Evolutionary conservation across 1,140 invertebrate genomes (phyloP).

Genomic region (Drosophila parabipectinata): DNA sequence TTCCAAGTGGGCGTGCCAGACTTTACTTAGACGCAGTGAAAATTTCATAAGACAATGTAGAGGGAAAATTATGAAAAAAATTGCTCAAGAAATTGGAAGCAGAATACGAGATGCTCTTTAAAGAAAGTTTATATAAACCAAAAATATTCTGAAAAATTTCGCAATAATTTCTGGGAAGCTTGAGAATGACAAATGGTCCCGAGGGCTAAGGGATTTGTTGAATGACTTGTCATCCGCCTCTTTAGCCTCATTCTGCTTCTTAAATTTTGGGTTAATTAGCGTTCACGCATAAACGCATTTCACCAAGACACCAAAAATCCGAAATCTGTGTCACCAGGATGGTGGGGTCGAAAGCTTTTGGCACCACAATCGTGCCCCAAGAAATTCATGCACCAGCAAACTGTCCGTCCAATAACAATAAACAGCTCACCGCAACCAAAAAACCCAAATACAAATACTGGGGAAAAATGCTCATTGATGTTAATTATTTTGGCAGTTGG

Average conservation of each 20-base stretch:
- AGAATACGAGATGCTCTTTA: background rate
- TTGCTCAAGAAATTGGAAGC: background rate
- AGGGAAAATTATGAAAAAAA: slow-evolving; percentile 19
- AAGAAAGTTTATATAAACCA: slow-evolving; percentile 1
- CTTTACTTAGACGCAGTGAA: slow-evolving; percentile 26
- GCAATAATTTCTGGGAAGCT: background rate
- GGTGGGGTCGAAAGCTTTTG: slow-evolving; percentile 29
- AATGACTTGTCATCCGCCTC: slow-evolving; percentile 24
- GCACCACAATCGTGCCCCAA: slow-evolving; percentile 27
- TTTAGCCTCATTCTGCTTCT: slow-evolving; percentile 26
- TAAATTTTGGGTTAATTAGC: slow-evolving; percentile 50
- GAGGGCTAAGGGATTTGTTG: slow-evolving; percentile 4
- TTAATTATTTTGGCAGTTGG: slow-evolving; percentile 69
- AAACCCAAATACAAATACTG: slow-evolving; percentile 10
- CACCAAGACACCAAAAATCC: slow-evolving; percentile 17
- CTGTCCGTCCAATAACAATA: slow-evolving; percentile 45
- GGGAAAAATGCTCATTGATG: slow-evolving; percentile 45
- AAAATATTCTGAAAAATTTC: background rate
- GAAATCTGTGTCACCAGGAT: slow-evolving; percentile 35
- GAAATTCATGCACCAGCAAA: slow-evolving; percentile 24
- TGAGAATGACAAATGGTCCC: slow-evolving; percentile 30
- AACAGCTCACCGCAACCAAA: slow-evolving; percentile 26
- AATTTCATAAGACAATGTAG: slow-evolving; percentile 30
- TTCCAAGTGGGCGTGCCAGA: slow-evolving; percentile 38
- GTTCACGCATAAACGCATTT: slow-evolving; percentile 42